These are phyloP conservation scores for Scopus umbretta DNA, from an alignment of 2,113 vertebrate species.

Conservation along the genomic window DNA sequence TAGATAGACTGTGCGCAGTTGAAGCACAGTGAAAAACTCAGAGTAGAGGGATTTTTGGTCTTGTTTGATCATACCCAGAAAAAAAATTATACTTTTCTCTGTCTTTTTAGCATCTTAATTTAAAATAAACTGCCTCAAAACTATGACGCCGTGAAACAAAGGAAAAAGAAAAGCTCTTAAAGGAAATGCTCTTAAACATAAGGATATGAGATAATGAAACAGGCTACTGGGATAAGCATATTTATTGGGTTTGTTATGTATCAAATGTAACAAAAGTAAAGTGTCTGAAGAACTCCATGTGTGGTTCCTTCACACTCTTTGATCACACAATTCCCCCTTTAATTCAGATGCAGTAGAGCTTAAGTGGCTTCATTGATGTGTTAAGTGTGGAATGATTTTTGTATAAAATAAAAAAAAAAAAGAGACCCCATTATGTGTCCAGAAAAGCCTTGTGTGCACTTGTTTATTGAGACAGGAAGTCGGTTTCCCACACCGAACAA, in stretches of 20 bases:
- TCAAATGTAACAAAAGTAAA: constrained; percentile 79
- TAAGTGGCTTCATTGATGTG: constrained; percentile 88
- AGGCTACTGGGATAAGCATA: constrained; percentile 74
- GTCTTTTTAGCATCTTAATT: constrained; percentile 20
- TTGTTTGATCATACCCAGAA: neutral
- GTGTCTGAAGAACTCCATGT: constrained; percentile 82
- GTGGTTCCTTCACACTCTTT: constrained; percentile 87
- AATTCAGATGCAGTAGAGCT: constrained; percentile 87
- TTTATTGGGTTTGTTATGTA: constrained; percentile 80
- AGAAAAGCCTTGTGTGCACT: constrained; percentile 74
- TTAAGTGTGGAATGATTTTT: constrained; percentile 90
- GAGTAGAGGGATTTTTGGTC: neutral
- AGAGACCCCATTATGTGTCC: constrained; percentile 73
- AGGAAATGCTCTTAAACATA: constrained; percentile 66
- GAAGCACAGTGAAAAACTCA: neutral
- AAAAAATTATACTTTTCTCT: neutral
- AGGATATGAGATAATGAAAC: constrained; percentile 73
- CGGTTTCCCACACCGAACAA: constrained; percentile 89
- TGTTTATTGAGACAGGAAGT: constrained; percentile 85
- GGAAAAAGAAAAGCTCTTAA: constrained; percentile 1
- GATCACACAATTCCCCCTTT: constrained; percentile 87
- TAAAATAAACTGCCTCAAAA: constrained; percentile 31
- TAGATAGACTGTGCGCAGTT: neutral
- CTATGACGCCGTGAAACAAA: neutral
- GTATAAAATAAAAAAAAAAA: constrained; percentile 74